A percentile compares a stretch with the other conserved stretches of the same genome.
phyloP scores from a whole-genome alignment of 1,140 invertebrate species.

The Procambarus virginalis region DNA sequence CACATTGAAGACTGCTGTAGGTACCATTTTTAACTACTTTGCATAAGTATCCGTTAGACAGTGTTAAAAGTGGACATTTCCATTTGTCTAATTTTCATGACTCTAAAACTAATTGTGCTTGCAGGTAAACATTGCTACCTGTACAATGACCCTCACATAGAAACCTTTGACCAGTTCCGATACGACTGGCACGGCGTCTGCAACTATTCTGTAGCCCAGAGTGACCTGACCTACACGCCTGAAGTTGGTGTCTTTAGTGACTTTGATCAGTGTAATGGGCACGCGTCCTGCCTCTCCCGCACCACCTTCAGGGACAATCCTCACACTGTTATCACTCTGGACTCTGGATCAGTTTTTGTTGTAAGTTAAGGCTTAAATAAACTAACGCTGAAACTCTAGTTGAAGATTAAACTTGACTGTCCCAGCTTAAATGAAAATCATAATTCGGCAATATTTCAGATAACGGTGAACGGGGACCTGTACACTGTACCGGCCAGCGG shows the following conservation, averaged over 20 bases:
- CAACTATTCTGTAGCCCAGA: slow-evolving; percentile 27
- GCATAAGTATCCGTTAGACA: too few relatives aligned
- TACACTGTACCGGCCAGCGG: background rate
- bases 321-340: background rate
- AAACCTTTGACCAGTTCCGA: background rate
- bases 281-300: background rate
- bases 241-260: background rate
- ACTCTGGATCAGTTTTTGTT: background rate
- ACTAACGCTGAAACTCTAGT: too few relatives aligned
- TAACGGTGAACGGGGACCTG: background rate
- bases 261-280: background rate
- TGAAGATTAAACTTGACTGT: too few relatives aligned
- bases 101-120: background rate
- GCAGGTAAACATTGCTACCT: background rate
- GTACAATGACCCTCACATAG: slow-evolving; percentile 29
- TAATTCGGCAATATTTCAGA: background rate
- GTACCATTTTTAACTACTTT: background rate
- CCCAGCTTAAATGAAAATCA: too few relatives aligned
- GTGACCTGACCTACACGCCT: background rate
- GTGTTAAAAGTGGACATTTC: too few relatives aligned
- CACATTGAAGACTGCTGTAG: background rate
- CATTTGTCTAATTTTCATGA: too few relatives aligned
- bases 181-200: slow-evolving; percentile 38
- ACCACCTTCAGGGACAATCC: slow-evolving; percentile 21
- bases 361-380: background rate